These are phyloP conservation scores for Petrocephalus zakoni DNA, from an alignment of 2,113 vertebrate species.

Conservation along the genomic window DNA sequence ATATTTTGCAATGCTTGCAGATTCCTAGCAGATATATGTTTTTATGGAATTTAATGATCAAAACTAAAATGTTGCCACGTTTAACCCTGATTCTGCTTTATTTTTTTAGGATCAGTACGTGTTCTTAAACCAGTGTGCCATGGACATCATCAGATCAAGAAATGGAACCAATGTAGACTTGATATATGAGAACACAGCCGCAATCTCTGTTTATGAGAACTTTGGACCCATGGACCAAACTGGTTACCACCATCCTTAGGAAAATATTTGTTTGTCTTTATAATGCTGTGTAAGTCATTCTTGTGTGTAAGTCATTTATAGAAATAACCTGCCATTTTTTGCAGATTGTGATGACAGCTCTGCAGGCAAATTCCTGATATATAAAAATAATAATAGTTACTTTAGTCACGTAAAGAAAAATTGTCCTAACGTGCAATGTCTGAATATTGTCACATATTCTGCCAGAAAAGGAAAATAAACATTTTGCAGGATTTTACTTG, in stretches of 20 bases:
- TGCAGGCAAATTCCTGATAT: background rate
- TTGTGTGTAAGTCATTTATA: background rate
- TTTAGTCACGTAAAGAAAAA: background rate
- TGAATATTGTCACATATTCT: background rate
- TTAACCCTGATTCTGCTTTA: slow-evolving; percentile 8
- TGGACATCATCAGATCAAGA: slow-evolving; percentile 83
- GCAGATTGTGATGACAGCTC: background rate
- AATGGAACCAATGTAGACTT: slow-evolving; percentile 78
- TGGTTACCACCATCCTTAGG: slow-evolving; percentile 26
- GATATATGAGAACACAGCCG: slow-evolving; percentile 83
- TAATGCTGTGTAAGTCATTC: background rate
- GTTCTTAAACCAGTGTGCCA: slow-evolving; percentile 86
- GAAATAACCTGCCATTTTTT: background rate
- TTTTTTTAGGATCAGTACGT: slow-evolving; percentile 82
- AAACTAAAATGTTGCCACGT: background rate
- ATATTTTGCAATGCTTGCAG: background rate
- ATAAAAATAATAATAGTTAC: background rate
- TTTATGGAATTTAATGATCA: background rate
- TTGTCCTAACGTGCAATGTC: slow-evolving; percentile 20
- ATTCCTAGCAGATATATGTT: background rate
- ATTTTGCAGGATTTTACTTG: background rate
- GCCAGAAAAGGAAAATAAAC: background rate
- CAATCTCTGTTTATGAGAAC: slow-evolving; percentile 81
- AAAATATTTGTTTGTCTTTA: background rate
- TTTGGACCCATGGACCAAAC: slow-evolving; percentile 42